Conservation (phyloP, 2,888 invertebrate genomes). For the Deilephila elpenor region DNA sequence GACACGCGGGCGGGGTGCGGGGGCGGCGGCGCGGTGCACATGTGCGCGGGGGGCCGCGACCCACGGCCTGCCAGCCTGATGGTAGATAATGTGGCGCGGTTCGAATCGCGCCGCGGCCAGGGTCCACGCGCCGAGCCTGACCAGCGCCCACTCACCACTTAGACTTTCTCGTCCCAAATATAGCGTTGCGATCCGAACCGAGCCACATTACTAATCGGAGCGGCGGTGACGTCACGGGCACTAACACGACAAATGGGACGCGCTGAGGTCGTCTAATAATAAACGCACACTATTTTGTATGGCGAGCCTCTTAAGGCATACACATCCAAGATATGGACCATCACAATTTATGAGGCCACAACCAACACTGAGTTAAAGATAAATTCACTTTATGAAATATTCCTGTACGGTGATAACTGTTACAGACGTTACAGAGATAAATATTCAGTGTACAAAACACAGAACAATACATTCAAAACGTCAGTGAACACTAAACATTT, state of each 20-base stretch:
- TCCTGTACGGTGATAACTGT: no score
- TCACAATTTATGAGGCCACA: constrained; percentile 1
- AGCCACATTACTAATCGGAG: constrained; percentile 9
- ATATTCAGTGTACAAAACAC: no score
- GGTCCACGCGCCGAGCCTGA: background rate
- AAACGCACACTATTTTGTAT: constrained; percentile 10
- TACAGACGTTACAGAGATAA: no score
- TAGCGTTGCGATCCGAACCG: background rate
- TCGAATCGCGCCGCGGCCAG: background rate
- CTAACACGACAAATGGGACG: constrained; percentile 10
- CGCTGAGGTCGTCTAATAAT: constrained; percentile 24
- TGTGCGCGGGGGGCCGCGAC: background rate
- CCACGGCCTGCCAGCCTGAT: background rate
- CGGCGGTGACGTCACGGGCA: constrained; percentile 20
- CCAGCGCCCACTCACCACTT: constrained; percentile 13
- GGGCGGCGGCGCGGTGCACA: constrained; percentile 10
- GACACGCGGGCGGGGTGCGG: constrained; percentile 9
- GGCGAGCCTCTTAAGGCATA: background rate
- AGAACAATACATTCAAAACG: no score
- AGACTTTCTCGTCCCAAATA: constrained; percentile 18
- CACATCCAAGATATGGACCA: background rate
- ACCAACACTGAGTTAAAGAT: background rate
- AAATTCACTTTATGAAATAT: background rate
- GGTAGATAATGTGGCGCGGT: background rate
- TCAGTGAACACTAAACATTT: no score